A percentile compares a stretch with the other conserved stretches of the same genome.
Evolutionary conservation across 2,113 vertebrate genomes (phyloP).

Genomic region (Tricholaema leucomelas): DNA sequence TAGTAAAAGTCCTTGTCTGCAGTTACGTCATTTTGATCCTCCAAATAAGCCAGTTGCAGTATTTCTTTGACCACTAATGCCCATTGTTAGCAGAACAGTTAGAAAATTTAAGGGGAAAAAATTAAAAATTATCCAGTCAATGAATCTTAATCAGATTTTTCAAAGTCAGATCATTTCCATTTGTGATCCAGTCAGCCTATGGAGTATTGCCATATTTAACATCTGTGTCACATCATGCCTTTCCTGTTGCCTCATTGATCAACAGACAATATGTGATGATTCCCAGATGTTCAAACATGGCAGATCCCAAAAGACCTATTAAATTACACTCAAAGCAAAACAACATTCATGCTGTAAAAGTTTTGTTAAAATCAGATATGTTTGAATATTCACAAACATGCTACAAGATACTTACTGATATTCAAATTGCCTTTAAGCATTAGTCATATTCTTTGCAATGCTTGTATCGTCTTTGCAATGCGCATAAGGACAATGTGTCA

Average conservation of each 20-base stretch:
- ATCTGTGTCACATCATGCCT: conserved; percentile 73
- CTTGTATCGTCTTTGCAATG: neutral
- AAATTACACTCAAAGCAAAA: conserved; percentile 58
- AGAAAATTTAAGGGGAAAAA: neutral
- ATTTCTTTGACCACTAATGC: neutral
- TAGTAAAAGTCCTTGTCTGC: conserved; percentile 9
- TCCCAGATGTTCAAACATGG: conserved; percentile 69
- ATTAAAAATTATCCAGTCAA: conserved; percentile 29
- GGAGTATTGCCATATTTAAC: conserved; percentile 59
- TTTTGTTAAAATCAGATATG: conserved; percentile 27
- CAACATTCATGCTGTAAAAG: conserved; percentile 5
- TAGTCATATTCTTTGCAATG: neutral
- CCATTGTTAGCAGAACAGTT: neutral
- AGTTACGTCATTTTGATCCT: neutral
- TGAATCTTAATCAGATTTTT: conserved; percentile 50
- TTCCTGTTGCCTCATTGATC: conserved; percentile 72
- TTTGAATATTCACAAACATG: neutral
- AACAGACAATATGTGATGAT: conserved; percentile 64
- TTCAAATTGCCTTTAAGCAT: neutral
- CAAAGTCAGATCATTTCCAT: conserved; percentile 59
- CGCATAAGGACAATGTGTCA: neutral
- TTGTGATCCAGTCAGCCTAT: conserved; percentile 55
- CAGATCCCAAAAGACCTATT: conserved; percentile 50
- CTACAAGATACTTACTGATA: neutral
- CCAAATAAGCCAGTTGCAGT: neutral